phyloP scores from a whole-genome alignment of 2,888 invertebrate genomes.

The Dryocosmus kuriphilus region DNA sequence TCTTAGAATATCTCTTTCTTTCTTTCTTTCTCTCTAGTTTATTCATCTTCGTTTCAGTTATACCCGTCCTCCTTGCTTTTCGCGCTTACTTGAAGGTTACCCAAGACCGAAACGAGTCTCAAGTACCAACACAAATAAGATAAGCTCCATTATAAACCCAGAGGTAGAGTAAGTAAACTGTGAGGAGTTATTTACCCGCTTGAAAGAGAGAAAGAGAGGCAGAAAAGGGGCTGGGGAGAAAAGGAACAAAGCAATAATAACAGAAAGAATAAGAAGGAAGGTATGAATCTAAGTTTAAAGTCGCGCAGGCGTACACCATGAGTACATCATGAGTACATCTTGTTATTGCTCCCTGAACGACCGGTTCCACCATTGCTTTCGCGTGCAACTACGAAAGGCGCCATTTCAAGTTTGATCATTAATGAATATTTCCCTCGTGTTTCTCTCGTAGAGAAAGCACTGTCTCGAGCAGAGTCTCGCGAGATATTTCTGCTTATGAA shows the following conservation, averaged over 20 bases:
- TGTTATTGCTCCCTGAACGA: constrained; percentile 59
- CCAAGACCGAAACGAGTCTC: constrained; percentile 52
- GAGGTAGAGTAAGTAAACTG: constrained; percentile 73
- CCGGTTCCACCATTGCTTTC: constrained; percentile 50
- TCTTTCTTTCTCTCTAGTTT: constrained; percentile 4
- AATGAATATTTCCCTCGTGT: not conserved
- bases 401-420: constrained; percentile 40
- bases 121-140: constrained; percentile 75
- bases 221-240: constrained; percentile 52
- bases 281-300: constrained; percentile 59
- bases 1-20: constrained; percentile 5
- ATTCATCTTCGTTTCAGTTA: not conserved
- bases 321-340: constrained; percentile 49
- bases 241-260: constrained; percentile 72
- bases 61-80: constrained; percentile 41
- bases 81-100: constrained; percentile 44
- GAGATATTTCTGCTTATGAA: not conserved
- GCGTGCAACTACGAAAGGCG: constrained; percentile 45
- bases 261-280: constrained; percentile 68
- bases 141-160: constrained; percentile 77
- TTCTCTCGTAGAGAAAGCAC: too few species aligned
- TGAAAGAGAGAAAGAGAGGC: constrained; percentile 57
- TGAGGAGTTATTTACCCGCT: constrained; percentile 74
- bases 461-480: too few species aligned
- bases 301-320: constrained; percentile 56